Base-by-base conservation (phyloP, 2,888 invertebrate genomes). In the Argyra leucocephala region DNA sequence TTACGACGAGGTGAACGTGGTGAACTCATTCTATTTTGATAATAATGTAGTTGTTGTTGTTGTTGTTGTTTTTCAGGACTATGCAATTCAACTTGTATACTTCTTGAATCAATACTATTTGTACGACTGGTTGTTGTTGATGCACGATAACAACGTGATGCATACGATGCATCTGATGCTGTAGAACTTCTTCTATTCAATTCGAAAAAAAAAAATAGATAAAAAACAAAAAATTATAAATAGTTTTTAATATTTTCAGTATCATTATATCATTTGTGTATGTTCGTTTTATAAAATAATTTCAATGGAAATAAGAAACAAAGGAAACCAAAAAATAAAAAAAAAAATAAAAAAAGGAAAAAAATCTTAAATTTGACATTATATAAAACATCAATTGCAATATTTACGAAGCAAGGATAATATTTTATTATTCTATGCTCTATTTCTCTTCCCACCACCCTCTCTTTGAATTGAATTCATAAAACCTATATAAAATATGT, bases 91-190 rank as follows among this genome's bases (percentile, higher is more conserved):
- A 78, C 78, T 69, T 79, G 80, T 64, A 78, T 72, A 48, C 76
- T 75, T 31, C 77, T 73, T 2, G 80, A 80, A 60, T 80, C 80
- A 63, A 79, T 76, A 70, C 79, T 80, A 7, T 77, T 76, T 4
- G 80, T 75, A 37, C 78, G 76, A 68, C 80, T 79, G 31, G 76
- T 74, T 57, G 75, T 70, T 21, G 69, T 66, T 22, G 78, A 76
- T 9, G 78, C 72, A 69, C 77, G 76, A 66, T 78, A 76, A 2
- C 74, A 73, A 69, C 80, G 76, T 66, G 77, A 78, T 67, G 77
- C 76, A 64, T 75, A 76, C 21, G 79, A 80, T 23, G 76, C 74
- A 66, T 80, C 80, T 2, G 80, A 80, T 72, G 78, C 71, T 21
- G 78, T 79, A 3, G 79, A 78, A 67, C 76, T 76, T 63, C 79